phyloP scores from a whole-genome alignment of 2,888 invertebrate species.

The Leptinotarsa rubiginosa region DNA sequence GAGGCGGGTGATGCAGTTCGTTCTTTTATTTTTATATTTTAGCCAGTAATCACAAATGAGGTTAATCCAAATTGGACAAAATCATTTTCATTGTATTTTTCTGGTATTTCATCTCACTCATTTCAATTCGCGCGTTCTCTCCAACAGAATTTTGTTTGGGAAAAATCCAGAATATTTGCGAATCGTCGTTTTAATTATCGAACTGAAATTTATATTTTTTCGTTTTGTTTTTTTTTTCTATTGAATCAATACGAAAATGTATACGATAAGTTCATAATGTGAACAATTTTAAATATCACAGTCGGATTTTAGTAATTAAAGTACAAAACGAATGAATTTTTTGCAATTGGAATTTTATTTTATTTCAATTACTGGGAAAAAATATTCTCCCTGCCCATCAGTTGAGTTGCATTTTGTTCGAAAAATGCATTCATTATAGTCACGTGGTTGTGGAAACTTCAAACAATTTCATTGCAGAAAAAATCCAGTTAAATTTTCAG shows the following conservation, averaged over 20 bases:
- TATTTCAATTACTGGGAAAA: constrained; percentile 36
- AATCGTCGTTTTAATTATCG: constrained; percentile 45
- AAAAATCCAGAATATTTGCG: constrained; percentile 43
- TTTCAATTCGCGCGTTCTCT: constrained; percentile 43
- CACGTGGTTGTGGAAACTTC: background rate
- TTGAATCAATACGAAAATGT: constrained; percentile 25
- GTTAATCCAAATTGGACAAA: constrained; percentile 67
- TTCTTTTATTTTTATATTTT: constrained; percentile 61
- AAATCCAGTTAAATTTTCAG: background rate
- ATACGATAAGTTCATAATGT: constrained; percentile 45
- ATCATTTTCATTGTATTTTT: constrained; percentile 65
- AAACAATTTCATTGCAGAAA: background rate
- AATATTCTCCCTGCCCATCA: constrained; percentile 1
- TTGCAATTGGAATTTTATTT: constrained; percentile 43
- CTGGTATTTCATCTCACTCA: constrained; percentile 50
- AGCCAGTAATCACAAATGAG: constrained; percentile 64
- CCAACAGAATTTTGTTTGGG: constrained; percentile 37
- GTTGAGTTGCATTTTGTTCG: background rate
- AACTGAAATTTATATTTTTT: constrained; percentile 18
- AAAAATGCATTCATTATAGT: background rate
- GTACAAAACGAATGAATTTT: constrained; percentile 34
- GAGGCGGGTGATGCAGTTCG: constrained; percentile 52
- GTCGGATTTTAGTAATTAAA: constrained; percentile 43
- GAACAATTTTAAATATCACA: constrained; percentile 45
- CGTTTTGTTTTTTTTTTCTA: constrained; percentile 11